Conservation (phyloP, 1,140 invertebrate genomes). For the Leptestheria dahalacensis region DNA sequence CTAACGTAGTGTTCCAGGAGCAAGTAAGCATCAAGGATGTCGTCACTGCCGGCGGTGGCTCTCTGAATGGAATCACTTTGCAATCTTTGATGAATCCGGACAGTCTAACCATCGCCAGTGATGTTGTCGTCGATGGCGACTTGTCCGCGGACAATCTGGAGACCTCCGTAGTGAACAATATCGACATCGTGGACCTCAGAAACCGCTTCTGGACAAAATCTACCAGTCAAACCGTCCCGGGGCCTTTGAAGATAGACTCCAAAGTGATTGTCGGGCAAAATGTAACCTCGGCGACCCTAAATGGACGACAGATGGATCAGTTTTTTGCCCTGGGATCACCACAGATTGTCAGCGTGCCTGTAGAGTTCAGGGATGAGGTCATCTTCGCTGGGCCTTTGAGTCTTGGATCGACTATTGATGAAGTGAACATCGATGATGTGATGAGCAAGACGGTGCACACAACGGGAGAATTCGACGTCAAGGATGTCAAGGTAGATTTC, state of each 20-base stretch:
- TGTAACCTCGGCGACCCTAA: not conserved
- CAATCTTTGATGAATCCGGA: not conserved
- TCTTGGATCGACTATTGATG: too few species aligned
- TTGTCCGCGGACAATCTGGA: not conserved
- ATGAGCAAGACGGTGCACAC: too few species aligned
- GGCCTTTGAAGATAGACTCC: not conserved
- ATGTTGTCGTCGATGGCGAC: not conserved
- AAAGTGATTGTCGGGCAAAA: not conserved
- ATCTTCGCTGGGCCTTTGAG: too few species aligned
- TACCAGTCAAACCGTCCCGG: not conserved
- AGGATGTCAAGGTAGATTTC: too few species aligned
- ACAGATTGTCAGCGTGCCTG: too few species aligned
- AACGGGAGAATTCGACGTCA: too few species aligned
- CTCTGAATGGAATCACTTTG: not conserved
- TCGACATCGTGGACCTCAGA: not conserved
- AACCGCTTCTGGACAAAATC: constrained; percentile 3
- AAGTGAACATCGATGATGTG: too few species aligned
- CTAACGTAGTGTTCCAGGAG: not conserved
- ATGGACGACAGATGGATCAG: not conserved
- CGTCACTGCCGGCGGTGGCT: not conserved
- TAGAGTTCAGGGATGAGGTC: too few species aligned
- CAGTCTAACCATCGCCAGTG: not conserved
- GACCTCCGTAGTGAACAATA: not conserved
- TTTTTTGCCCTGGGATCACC: not conserved
- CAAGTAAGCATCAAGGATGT: not conserved